phyloP scores from a whole-genome alignment of 2,113 vertebrate genomes.

The Nesoenas mayeri region DNA sequence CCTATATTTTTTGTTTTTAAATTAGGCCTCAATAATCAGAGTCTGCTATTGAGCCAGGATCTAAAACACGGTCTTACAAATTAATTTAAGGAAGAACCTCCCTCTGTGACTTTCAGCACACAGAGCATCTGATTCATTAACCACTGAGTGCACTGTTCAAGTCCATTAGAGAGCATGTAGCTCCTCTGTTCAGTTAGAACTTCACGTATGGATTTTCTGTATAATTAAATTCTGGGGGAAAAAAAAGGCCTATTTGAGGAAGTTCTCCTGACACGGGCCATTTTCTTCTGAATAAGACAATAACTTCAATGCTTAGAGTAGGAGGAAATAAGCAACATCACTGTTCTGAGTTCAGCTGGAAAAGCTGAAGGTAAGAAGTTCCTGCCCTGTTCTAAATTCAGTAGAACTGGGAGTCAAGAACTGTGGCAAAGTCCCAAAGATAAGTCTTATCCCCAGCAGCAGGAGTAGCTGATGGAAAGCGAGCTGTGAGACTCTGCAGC shows the following conservation, averaged over 20 bases:
- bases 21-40: not conserved
- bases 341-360: not conserved
- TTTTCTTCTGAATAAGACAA: not conserved
- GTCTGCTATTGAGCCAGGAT: not conserved
- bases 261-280: not conserved
- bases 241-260: not conserved
- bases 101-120: not conserved
- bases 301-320: not conserved
- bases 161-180: not conserved
- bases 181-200: not conserved
- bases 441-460: not conserved
- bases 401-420: not conserved
- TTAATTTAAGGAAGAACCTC: not conserved
- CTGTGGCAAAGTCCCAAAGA: accelerated
- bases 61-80: not conserved
- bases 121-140: not conserved
- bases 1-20: not conserved
- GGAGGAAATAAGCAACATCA: not conserved
- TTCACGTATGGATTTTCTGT: not conserved
- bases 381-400: not conserved
- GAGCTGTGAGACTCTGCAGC: not conserved
- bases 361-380: not conserved
- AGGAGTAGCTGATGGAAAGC: not conserved
- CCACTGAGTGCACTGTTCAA: not conserved
- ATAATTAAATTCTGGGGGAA: not conserved